Evolutionary conservation across 2,113 vertebrate genomes (phyloP), one percentile per base, ranked within the genome.

Genomic region (Catagonus wagneri): DNA sequence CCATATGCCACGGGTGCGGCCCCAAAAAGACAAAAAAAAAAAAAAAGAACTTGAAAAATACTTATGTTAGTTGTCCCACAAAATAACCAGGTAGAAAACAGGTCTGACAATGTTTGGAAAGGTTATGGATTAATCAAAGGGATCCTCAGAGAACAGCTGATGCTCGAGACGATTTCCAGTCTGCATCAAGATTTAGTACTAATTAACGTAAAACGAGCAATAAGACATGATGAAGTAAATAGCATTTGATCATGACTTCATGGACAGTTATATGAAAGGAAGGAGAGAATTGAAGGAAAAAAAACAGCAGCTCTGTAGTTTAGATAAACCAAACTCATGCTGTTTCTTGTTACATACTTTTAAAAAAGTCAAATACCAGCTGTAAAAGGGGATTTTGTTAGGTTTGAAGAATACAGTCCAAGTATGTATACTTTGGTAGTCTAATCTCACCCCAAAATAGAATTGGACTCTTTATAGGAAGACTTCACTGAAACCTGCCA

Each of bases 31-130:
- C n/a, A n/a, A n/a, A n/a, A n/a, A n/a, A n/a, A n/a, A n/a, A n/a
- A n/a, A n/a, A n/a, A 76, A 93, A 76, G 3, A 90, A 80, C 52
- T 39, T 76, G 25, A 91, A 61, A 39, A 81, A 58, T 6, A 68
- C 15, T 54, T 89, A 22, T 34, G 79, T 75, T 95, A 92, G n/a
- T 63, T 93, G 25, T 84, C 71, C 32, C n/a, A 93, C 29, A 75
- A 79, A 92, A 61, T 66, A 50, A 34, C 25, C 44, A 81, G 15
- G 20, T 68, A 72, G 54, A 74, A 89, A 90, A 78, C 2, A 29
- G 32, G 10, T 72, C 60, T 71, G 50, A 39, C 32, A 69, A 27
- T 4, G 11, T 78, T 25, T 71, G 92, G 32, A 13, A 66, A 88
- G 52, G 19, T 80, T 60, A 27, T 75, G 54, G 11, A 60, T 80